Base-by-base conservation (phyloP, 2,888 invertebrate genomes). In the Lasioglossum calceatum region DNA sequence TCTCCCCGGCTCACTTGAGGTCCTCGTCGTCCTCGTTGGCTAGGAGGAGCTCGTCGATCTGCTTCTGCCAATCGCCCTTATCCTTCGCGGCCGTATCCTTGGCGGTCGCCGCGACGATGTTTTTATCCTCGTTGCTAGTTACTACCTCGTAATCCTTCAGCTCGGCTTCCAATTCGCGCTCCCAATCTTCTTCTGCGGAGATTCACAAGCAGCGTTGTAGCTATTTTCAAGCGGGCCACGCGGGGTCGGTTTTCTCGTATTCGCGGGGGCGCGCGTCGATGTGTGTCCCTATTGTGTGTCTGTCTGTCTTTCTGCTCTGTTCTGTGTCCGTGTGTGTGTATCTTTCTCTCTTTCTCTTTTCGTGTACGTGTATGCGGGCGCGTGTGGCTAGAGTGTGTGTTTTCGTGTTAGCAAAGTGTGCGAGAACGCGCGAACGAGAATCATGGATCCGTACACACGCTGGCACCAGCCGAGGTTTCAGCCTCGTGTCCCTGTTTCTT, bases 131-230 rank as follows among this genome's bases (percentile, higher is more conserved):
- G 80, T 96, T 96, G 79, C 96, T 96, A 86, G 96, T 96, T 71
- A 99, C 98, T 92, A 99, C 98, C 96, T 99, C 99, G 95, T 98
- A 99, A 95, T 99, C 99, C 95, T 98, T 98, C 92, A 99, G 96
- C 96, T 99, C 99, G 77, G 98, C 98, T 95, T 99, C 99, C 94
- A 99, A 96, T 96, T 99, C 99, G 95, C 98, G 98, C 96, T 99
- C 99, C 98, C 99, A 99, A 96, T 99, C 98, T 96, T 98, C 98
- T 97, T 97, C 96, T 96, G 96, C 94, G 94, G 95, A 95, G 92
- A 94, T 92, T 93, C 92, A 95, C 93, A 94, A 94, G 94, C 93
- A 93, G 94, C 93, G 92, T 93, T 93, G 93, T 47, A 42, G 23
- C 58, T 39, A 27, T 36, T 42, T 36, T 64, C 64, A 64, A 64